Conservation (phyloP, 2,113 vertebrate species). For the Terrapene triunguis region DNA sequence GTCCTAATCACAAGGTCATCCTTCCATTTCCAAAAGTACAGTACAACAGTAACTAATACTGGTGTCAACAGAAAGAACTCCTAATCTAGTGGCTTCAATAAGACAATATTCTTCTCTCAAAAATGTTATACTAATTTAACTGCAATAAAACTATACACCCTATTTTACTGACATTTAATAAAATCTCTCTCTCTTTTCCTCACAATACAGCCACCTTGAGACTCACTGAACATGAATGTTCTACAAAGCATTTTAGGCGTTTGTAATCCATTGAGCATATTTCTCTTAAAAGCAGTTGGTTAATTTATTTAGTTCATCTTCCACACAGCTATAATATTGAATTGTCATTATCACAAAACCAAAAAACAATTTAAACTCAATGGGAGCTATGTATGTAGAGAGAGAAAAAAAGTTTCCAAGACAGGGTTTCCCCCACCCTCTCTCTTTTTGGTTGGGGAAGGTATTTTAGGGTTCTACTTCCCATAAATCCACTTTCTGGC, state of each 20-base stretch:
- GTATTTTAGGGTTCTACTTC: slow-evolving; percentile 74
- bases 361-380: slow-evolving; percentile 73
- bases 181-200: slow-evolving; percentile 53
- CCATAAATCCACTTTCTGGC: slow-evolving; percentile 75
- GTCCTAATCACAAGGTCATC: not conserved
- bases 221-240: slow-evolving; percentile 41
- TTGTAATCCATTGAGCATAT: not conserved
- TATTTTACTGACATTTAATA: slow-evolving; percentile 42
- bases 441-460: slow-evolving; percentile 46
- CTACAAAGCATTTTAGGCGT: slow-evolving; percentile 35
- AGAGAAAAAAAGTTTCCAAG: slow-evolving; percentile 44
- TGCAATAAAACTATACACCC: slow-evolving; percentile 17
- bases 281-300: slow-evolving; percentile 60
- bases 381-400: slow-evolving; percentile 48
- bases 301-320: slow-evolving; percentile 72
- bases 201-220: slow-evolving; percentile 38
- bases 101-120: slow-evolving; percentile 17
- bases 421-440: not conserved
- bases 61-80: not conserved
- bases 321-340: slow-evolving; percentile 56
- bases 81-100: not conserved
- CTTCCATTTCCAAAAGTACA: not conserved
- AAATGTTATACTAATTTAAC: slow-evolving; percentile 55
- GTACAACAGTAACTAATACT: not conserved
- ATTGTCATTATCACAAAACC: slow-evolving; percentile 70